Base-by-base conservation (phyloP, 2,113 vertebrate species). In the Cyanoramphus novaezelandiae region DNA sequence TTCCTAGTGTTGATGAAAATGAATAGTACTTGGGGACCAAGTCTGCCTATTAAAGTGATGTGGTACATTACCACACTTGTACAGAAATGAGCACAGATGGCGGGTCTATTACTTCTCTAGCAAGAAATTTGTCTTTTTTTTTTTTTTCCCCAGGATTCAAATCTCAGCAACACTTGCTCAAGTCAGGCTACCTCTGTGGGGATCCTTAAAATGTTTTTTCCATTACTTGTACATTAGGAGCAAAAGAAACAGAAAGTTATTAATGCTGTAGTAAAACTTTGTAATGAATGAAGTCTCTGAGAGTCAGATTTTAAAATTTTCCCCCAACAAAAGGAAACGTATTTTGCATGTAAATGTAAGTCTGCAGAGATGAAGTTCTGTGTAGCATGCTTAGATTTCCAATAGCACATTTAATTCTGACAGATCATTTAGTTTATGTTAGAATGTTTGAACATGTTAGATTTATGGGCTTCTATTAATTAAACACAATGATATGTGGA, bases 11-110 rank as follows among this genome's bases (percentile, higher is more conserved):
- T 97, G 94, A 97, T 98, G 88, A 95, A 97, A 98, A 97, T 86
- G 70, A 95, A 95, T 93, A 72, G 47, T 92, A 93, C 70, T 96
- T 97, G 43, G 93, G 90, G 88, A 92, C 50, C n/a, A 90, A 95
- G 67, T 90, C 78, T 96, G 95, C 78, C 91, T 97, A 75, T 96
- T 97, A 91, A 95, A 94, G 65, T 69, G 67, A 59, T 94, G 44
- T 97, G 94, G 96, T 96, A 91, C 89, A 97, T 98, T 98, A 95
- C 95, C 63, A 86, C 92, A 60, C 55, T 91, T 97, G 52, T 69
- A 86, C 44, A 85, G 85, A 98, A 98, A 93, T 95, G 95, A 95
- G 96, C 95, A 97, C 98, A 98, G 98, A 98, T 98, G 98, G 97
- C 4, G 57, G 86, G 71, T 93, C 97, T 98, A 94, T 98, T 98